Evolutionary conservation across 2,888 invertebrate genomes (phyloP).

Genomic region (Rotaria magnacalcarata): DNA sequence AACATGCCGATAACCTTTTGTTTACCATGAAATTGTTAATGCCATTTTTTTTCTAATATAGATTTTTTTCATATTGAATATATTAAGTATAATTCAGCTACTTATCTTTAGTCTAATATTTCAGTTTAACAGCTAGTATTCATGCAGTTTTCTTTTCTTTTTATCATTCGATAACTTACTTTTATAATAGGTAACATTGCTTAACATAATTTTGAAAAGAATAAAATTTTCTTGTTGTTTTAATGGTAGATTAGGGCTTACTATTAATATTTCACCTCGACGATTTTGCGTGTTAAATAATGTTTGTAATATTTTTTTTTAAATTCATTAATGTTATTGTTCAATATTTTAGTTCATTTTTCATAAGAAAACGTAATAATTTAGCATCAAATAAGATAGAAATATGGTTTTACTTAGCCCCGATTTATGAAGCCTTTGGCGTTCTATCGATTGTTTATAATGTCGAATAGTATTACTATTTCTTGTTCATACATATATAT

Average conservation of each 20-base stretch:
- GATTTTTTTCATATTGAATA: too few relatives aligned
- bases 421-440: not conserved
- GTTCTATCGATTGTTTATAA: not conserved
- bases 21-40: too few relatives aligned
- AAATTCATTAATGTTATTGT: not conserved
- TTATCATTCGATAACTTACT: not conserved
- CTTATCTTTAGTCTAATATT: not conserved
- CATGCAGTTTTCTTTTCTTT: too few relatives aligned
- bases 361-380: not conserved
- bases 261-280: not conserved
- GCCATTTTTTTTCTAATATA: too few relatives aligned
- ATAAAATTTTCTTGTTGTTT: not conserved
- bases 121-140: too few relatives aligned
- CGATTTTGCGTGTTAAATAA: not conserved
- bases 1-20: too few relatives aligned
- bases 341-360: too few relatives aligned
- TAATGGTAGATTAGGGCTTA: not conserved
- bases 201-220: not conserved
- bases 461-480: not conserved
- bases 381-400: too few relatives aligned
- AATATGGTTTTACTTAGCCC: not conserved
- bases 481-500: not conserved
- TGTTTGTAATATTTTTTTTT: not conserved
- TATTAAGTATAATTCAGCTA: not conserved
- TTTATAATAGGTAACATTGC: not conserved